These are phyloP conservation scores for Amblyopsis rosae DNA, from an alignment of 2,113 vertebrate genomes.

Conservation along the genomic window DNA sequence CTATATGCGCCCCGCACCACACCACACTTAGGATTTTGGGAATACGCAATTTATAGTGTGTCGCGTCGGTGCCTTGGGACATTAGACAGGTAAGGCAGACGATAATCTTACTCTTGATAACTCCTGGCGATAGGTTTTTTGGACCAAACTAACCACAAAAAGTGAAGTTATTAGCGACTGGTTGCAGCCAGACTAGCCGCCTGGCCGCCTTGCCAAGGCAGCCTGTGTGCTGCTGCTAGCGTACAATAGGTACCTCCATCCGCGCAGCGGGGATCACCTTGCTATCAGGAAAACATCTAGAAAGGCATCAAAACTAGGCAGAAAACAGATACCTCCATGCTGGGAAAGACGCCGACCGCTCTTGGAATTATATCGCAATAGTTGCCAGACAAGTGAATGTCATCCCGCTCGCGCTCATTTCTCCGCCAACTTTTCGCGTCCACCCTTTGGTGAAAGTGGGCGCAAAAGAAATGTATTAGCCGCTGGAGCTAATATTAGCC, in stretches of 20 bases:
- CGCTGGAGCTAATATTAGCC: conserved; percentile 50
- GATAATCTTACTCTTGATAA: conserved; percentile 47
- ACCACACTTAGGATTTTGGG: conserved; percentile 53
- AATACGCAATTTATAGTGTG: conserved; percentile 47
- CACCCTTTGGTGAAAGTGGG: conserved; percentile 39
- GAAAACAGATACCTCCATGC: conserved; percentile 17
- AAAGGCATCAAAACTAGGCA: conserved; percentile 9
- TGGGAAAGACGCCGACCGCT: conserved; percentile 21
- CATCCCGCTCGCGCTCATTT: conserved; percentile 16
- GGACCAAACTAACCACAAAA: conserved; percentile 53
- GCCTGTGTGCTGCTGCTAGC: conserved; percentile 22
- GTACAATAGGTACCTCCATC: conserved; percentile 44
- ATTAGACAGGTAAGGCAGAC: conserved; percentile 55
- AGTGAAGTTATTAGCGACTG: conserved; percentile 57
- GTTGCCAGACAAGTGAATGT: conserved; percentile 48
- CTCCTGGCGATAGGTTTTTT: conserved; percentile 18
- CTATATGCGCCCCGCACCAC: conserved; percentile 60
- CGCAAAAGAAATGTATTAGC: conserved; percentile 45
- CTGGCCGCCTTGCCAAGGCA: conserved; percentile 27
- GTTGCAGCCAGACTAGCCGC: conserved; percentile 46
- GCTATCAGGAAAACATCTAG: not conserved
- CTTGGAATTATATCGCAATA: conserved; percentile 11
- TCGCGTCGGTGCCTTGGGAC: conserved; percentile 25
- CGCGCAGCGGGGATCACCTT: not conserved
- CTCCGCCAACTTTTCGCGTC: conserved; percentile 45